Evolutionary conservation across 2,797 vertebrate species (phyloP).

Genomic region (Tangara arthus): DNA sequence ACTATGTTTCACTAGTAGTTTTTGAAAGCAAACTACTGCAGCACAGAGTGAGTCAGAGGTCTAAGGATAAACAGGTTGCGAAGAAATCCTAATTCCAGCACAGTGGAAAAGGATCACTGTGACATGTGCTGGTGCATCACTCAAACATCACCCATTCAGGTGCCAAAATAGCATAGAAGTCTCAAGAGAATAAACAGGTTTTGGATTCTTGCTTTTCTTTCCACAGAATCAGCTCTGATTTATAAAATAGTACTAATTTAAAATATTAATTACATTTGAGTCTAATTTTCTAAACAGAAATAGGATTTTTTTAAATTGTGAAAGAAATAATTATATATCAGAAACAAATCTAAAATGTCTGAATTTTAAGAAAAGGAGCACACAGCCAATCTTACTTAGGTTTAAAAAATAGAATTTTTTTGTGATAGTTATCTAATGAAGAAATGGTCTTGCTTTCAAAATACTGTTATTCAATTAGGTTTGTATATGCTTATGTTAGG

Average conservation of each 20-base stretch:
- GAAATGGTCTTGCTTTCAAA: background rate
- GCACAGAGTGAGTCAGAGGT: background rate
- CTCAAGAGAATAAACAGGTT: background rate
- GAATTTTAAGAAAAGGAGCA: background rate
- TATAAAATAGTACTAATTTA: background rate
- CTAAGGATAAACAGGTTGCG: background rate
- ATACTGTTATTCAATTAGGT: background rate
- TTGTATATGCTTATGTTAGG: background rate
- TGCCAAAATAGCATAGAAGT: background rate
- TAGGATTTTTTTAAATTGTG: background rate
- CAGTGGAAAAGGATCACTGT: background rate
- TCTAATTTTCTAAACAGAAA: background rate
- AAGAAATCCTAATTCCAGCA: background rate
- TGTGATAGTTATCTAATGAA: background rate
- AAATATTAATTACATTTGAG: background rate
- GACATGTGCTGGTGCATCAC: background rate
- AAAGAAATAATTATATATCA: background rate
- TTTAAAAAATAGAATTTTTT: background rate
- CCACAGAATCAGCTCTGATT: background rate
- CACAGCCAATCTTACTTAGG: background rate
- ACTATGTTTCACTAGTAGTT: background rate
- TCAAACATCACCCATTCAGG: background rate
- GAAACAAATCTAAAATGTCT: background rate
- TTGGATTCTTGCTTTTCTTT: background rate
- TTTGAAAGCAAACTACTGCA: background rate